These are phyloP conservation scores for Melinaea marsaeus DNA, from an alignment of 2,888 invertebrate species.

Conservation along the genomic window DNA sequence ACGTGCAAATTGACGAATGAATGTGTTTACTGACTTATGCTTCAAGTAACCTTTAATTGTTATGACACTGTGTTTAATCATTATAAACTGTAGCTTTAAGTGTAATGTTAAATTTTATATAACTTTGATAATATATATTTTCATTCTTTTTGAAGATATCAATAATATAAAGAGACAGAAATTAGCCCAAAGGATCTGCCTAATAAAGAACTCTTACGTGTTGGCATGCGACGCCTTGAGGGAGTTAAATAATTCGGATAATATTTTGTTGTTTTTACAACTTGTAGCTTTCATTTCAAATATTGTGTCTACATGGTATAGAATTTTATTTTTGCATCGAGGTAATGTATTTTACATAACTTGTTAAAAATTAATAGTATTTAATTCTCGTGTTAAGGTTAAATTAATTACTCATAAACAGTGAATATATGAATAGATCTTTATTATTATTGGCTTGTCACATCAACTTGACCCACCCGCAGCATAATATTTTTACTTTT, in stretches of 20 bases:
- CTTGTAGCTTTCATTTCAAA: background rate
- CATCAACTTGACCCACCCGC: too few relatives aligned
- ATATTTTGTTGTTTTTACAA: slow-evolving; percentile 5
- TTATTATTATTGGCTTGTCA: too few relatives aligned
- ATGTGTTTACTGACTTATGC: too few relatives aligned
- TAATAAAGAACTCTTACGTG: slow-evolving; percentile 9
- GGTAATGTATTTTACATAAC: background rate
- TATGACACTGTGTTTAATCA: too few relatives aligned
- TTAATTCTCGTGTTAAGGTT: too few relatives aligned
- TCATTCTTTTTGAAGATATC: slow-evolving; percentile 10
- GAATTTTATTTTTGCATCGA: background rate
- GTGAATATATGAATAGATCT: too few relatives aligned
- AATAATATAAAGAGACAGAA: background rate
- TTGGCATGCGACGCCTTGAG: slow-evolving; percentile 6
- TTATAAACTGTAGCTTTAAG: too few relatives aligned
- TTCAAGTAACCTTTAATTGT: too few relatives aligned
- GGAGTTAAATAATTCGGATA: slow-evolving; percentile 7
- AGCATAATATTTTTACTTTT: too few relatives aligned
- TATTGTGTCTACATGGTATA: background rate
- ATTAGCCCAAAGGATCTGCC: slow-evolving; percentile 7
- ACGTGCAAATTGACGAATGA: too few relatives aligned
- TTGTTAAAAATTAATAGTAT: too few relatives aligned
- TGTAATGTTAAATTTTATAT: background rate
- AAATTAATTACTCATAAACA: too few relatives aligned
- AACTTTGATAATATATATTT: background rate